Percentiles rank a stretch among this genome's conserved stretches.
phyloP scores from a whole-genome alignment of 2,113 vertebrate genomes.

The Ascaphus truei region DNA sequence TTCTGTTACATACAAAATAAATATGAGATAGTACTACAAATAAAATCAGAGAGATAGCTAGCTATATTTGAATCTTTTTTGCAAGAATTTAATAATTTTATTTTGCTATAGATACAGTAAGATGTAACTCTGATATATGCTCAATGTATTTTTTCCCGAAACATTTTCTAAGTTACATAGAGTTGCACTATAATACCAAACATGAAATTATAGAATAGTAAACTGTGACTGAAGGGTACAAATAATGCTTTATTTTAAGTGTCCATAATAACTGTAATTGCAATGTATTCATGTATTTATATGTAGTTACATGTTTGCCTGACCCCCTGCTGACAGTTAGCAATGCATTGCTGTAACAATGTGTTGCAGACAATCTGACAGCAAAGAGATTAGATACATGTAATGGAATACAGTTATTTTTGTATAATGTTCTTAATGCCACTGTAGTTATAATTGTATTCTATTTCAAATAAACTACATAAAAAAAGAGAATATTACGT shows the following conservation, averaged over 20 bases:
- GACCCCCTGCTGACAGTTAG: neutral
- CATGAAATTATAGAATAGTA: neutral
- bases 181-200: neutral
- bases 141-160: constrained; percentile 15
- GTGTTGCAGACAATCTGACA: too few species aligned
- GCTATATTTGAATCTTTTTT: neutral
- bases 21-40: constrained; percentile 4
- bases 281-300: neutral
- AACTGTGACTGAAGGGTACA: neutral
- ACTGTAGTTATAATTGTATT: too few species aligned
- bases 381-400: neutral
- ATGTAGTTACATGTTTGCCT: neutral
- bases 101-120: constrained; percentile 11
- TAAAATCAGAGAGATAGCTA: neutral
- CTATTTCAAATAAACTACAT: too few species aligned
- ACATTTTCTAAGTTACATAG: neutral
- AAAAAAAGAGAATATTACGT: too few species aligned
- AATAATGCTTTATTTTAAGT: neutral
- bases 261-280: neutral
- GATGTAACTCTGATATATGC: constrained; percentile 10
- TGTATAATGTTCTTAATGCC: too few species aligned
- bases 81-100: neutral
- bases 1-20: constrained; percentile 28
- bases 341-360: too few species aligned
- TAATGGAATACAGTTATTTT: too few species aligned